A percentile compares a stretch with the other conserved stretches of the same genome.
Evolutionary conservation across 2,113 vertebrate species (phyloP).

Genomic region (Grammomys dolichurus): DNA sequence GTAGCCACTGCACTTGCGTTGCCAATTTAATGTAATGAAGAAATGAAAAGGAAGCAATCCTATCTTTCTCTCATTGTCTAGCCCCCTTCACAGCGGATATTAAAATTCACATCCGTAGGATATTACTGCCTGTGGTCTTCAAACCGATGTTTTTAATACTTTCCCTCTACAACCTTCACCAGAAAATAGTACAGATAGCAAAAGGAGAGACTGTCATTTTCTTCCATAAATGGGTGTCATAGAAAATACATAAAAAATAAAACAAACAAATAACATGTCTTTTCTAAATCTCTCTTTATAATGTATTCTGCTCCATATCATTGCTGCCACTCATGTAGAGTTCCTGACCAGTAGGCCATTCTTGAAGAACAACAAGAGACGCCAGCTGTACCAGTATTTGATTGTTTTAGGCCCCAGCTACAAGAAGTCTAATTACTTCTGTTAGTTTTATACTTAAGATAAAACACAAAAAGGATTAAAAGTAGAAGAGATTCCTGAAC

Average conservation of each 20-base stretch:
- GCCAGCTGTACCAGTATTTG: not conserved
- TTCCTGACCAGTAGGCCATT: not conserved
- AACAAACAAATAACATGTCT: not conserved
- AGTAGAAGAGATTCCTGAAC: not conserved
- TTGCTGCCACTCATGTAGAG: not conserved
- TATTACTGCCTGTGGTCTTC: constrained; percentile 67
- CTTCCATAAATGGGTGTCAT: constrained; percentile 17
- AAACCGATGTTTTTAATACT: constrained; percentile 58
- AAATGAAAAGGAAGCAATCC: constrained; percentile 58
- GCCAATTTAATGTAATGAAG: constrained; percentile 57
- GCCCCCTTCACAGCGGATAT: constrained; percentile 30
- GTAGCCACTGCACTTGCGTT: constrained; percentile 13
- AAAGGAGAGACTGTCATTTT: constrained; percentile 49
- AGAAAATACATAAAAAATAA: not conserved
- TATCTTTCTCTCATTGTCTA: constrained; percentile 57
- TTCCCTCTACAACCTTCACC: not conserved
- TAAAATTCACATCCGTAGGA: constrained; percentile 65
- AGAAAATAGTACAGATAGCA: constrained; percentile 50
- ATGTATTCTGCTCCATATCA: not conserved
- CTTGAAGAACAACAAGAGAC: not conserved
- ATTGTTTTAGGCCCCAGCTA: not conserved
- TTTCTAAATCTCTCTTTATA: not conserved
- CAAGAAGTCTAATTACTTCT: constrained; percentile 6
- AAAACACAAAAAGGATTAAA: not conserved
- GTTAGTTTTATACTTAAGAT: not conserved